A percentile compares a stretch with the other conserved stretches of the same genome.
Evolutionary conservation across 2,888 invertebrate genomes (phyloP).

Genomic region (Chironomus riparius): DNA sequence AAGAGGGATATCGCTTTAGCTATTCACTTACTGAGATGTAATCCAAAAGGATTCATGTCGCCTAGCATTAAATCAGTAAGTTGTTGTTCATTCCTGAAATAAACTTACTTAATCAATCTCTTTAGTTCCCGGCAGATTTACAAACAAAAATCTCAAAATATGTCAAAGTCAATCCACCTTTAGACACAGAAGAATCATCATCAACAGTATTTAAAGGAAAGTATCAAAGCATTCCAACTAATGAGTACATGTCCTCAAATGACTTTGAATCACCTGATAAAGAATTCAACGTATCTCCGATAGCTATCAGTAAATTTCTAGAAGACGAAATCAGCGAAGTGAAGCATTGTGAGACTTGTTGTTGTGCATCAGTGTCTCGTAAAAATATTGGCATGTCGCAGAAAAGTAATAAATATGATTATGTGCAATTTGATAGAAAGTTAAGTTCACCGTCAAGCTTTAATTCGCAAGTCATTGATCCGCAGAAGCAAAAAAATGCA

Average conservation of each 20-base stretch:
- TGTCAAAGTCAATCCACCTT: conserved; percentile 42
- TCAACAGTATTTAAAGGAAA: conserved; percentile 39
- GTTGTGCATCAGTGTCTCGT: conserved; percentile 50
- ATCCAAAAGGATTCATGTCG: conserved; percentile 87
- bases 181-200: conserved; percentile 36
- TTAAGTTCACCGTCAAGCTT: too few relatives aligned
- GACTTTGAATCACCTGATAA: background rate
- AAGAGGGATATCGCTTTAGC: conserved; percentile 89
- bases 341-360: conserved; percentile 76
- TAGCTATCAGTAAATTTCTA: conserved; percentile 83
- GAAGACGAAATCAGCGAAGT: conserved; percentile 72
- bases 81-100: conserved; percentile 31
- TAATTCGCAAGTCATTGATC: too few relatives aligned
- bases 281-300: conserved; percentile 51
- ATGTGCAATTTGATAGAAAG: conserved; percentile 46
- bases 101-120: too few relatives aligned
- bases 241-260: conserved; percentile 32
- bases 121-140: conserved; percentile 77
- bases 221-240: conserved; percentile 43
- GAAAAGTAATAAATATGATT: conserved; percentile 45
- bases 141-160: conserved; percentile 82
- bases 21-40: conserved; percentile 88
- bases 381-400: conserved; percentile 46
- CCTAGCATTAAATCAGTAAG: conserved; percentile 84
- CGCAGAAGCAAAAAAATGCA: conserved; percentile 30